Evolutionary conservation across 2,113 vertebrate genomes (phyloP), one percentile per base, ranked within the genome.

Genomic region (Stictonetta naevosa): DNA sequence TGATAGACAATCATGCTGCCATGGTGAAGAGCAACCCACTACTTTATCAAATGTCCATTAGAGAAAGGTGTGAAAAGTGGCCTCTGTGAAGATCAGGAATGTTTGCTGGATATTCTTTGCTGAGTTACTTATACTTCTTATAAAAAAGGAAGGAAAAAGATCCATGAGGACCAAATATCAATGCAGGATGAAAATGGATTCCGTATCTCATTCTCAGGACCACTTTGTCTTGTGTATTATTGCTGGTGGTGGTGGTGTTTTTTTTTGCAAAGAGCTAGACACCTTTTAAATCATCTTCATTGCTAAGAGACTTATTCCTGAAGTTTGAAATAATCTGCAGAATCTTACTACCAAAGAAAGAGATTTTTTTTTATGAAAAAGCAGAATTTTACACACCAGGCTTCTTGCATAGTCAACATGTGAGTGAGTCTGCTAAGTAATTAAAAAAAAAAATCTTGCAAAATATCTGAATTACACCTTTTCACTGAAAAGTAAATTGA

Each of bases 61-160:
- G 9, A 56, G 36, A 50, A 68, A 21, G 23, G 10, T n/a, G 58
- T 0, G 0, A 91, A 89, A 28, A 6, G 21, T 0, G 1, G 21
- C 42, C 53, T 85, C 42, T 25, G 33, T 55, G 71, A 92, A 69
- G 48, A 93, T 33, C 38, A 66, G 44, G 29, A 79, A 25, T 29
- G 28, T 79, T 89, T 87, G 38, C 75, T 92, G 71, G 58, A 53
- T 19, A 22, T 66, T 62, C 40, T 64, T 62, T 69, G 20, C 40
- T 83, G 59, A 71, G 62, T 66, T 92, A 38, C 26, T 55, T 83
- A 16, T 8, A 36, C 4, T 56, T 73, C 29, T 71, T 86, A 58
- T 3, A 23, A 62, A 93, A 58, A 25, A 63, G 28, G 19, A 86
- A 77, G 11, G 11, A 42, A 62, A 67, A 86, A 55, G 4, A 13